Evolutionary conservation across 2,888 invertebrate species (phyloP).

Genomic region (Acrobasis suavella): DNA sequence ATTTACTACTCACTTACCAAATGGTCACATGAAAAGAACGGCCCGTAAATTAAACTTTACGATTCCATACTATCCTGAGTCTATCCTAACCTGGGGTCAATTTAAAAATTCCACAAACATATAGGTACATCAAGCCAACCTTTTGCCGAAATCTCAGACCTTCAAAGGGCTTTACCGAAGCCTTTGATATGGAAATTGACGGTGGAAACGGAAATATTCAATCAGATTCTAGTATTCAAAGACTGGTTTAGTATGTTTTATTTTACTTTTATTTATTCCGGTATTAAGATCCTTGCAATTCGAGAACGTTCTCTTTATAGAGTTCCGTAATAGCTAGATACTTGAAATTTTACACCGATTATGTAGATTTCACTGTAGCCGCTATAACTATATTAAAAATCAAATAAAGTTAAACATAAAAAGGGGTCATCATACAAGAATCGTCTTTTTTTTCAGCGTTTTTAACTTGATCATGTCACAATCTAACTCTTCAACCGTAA

Average conservation of each 20-base stretch:
- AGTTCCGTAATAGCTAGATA: too few species aligned
- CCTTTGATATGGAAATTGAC: conserved; percentile 13
- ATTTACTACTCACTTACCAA: background rate
- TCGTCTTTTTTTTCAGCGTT: too few species aligned
- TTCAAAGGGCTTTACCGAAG: conserved; percentile 7
- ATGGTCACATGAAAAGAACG: background rate
- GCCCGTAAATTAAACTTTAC: background rate
- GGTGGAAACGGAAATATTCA: conserved; percentile 6
- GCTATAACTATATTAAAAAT: too few species aligned
- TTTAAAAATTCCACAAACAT: background rate
- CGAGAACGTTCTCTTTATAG: too few species aligned
- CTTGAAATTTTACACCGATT: too few species aligned
- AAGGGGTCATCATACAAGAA: too few species aligned
- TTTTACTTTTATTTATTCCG: too few species aligned
- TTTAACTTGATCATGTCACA: too few species aligned
- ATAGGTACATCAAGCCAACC: background rate
- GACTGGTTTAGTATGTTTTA: background rate
- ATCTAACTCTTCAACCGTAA: too few species aligned
- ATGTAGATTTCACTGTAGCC: too few species aligned
- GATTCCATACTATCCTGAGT: background rate
- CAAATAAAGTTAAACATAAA: too few species aligned
- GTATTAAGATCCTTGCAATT: too few species aligned
- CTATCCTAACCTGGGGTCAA: background rate
- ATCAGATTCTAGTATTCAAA: background rate
- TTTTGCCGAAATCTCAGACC: background rate